Evolutionary conservation across 1,140 invertebrate species (phyloP).

Genomic region (Pantala flavescens): DNA sequence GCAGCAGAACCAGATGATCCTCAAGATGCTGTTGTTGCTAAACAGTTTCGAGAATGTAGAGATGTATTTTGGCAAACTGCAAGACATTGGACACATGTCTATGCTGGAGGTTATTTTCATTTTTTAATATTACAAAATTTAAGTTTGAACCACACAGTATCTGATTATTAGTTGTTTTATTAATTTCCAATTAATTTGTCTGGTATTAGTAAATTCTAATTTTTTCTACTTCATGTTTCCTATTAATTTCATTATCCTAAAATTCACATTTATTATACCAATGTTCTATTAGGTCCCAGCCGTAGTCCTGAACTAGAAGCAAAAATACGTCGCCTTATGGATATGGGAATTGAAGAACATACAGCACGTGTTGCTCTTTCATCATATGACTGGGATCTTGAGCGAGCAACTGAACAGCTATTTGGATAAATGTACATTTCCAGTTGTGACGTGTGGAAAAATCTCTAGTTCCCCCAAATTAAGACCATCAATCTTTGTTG

Average conservation of each 20-base stretch:
- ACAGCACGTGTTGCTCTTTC: constrained; percentile 73
- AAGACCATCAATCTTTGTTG: no score
- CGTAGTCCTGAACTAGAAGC: constrained; percentile 64
- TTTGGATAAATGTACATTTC: constrained; percentile 55
- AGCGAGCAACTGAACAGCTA: constrained; percentile 74
- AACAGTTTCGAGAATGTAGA: constrained; percentile 84
- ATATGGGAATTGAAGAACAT: constrained; percentile 82
- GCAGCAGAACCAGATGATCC: constrained; percentile 94
- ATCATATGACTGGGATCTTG: constrained; percentile 81
- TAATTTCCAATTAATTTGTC: no score
- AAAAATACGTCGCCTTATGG: constrained; percentile 68
- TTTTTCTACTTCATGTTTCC: no score
- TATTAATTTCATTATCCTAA: no score
- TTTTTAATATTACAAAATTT: constrained; percentile 15
- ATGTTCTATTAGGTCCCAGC: constrained; percentile 51
- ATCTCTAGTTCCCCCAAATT: no score
- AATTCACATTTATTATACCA: no score
- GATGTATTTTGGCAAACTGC: constrained; percentile 83
- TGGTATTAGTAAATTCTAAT: no score
- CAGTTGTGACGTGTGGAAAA: no score
- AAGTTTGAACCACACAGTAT: no score
- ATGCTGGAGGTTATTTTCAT: constrained; percentile 63
- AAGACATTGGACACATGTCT: constrained; percentile 87
- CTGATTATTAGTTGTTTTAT: no score
- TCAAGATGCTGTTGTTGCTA: constrained; percentile 94